Percentiles rank a stretch among this genome's conserved stretches.
These are phyloP conservation scores for Andrena bucephala DNA, from an alignment of 2,888 invertebrate species.

Conservation along the genomic window DNA sequence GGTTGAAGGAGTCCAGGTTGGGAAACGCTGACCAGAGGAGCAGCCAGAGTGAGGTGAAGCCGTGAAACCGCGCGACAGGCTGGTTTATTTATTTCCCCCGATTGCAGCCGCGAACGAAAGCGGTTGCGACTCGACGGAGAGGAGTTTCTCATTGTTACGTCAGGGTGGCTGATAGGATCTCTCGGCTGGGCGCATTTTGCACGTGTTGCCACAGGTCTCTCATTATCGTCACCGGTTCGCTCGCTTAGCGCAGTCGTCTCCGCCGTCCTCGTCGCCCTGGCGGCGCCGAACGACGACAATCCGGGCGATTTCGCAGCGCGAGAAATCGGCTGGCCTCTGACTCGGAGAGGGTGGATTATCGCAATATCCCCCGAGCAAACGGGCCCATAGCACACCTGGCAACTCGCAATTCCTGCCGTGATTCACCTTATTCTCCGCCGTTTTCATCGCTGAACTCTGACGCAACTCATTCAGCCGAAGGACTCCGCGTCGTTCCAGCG, in stretches of 20 bases:
- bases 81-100: slow-evolving; percentile 68
- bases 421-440: slow-evolving; percentile 56
- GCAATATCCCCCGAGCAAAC: slow-evolving; percentile 36
- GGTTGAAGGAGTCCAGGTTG: slow-evolving; percentile 3
- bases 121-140: slow-evolving; percentile 73
- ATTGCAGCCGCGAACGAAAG: slow-evolving; percentile 77
- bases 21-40: slow-evolving; percentile 33
- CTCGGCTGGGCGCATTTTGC: slow-evolving; percentile 70
- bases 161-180: slow-evolving; percentile 77
- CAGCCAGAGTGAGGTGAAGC: slow-evolving; percentile 4
- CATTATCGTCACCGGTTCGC: slow-evolving; percentile 76
- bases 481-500: slow-evolving; percentile 49
- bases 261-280: slow-evolving; percentile 57
- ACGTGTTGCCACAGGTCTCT: slow-evolving; percentile 77
- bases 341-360: slow-evolving; percentile 27
- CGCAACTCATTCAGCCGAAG: slow-evolving; percentile 65
- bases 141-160: slow-evolving; percentile 83
- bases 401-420: slow-evolving; percentile 42
- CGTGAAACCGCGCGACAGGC: slow-evolving; percentile 55
- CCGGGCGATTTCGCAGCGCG: slow-evolving; percentile 40
- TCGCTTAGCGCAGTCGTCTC: slow-evolving; percentile 47
- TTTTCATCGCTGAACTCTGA: slow-evolving; percentile 56
- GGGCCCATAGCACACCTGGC: background rate
- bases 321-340: slow-evolving; percentile 26
- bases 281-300: slow-evolving; percentile 35